phyloP scores from a whole-genome alignment of 2,113 vertebrate species.

The Podarcis muralis region DNA sequence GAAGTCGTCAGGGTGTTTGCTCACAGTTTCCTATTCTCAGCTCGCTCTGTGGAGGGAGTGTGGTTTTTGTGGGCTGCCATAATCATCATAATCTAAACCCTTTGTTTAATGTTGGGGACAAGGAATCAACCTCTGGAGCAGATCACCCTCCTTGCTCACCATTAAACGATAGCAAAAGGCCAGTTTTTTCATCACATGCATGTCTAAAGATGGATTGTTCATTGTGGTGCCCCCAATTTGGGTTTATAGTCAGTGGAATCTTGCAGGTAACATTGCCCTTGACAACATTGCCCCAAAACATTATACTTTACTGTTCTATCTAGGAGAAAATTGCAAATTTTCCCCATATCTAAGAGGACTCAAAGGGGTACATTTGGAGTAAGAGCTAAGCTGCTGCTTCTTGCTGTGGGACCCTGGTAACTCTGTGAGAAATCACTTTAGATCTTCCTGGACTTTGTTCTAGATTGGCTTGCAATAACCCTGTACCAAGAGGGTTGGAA shows the following conservation, averaged over 20 bases:
- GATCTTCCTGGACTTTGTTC: not conserved
- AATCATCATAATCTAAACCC: slow-evolving; percentile 49
- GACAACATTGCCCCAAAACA: not conserved
- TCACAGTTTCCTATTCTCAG: slow-evolving; percentile 64
- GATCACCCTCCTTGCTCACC: slow-evolving; percentile 17
- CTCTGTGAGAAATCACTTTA: not conserved
- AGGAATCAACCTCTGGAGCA: slow-evolving; percentile 20
- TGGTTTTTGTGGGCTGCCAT: slow-evolving; percentile 56
- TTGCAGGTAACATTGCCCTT: not conserved
- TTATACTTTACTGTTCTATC: not conserved
- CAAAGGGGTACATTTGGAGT: not conserved
- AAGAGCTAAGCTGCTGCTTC: not conserved
- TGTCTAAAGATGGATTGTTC: not conserved
- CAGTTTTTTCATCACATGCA: not conserved
- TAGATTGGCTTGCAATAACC: not conserved
- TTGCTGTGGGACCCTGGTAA: not conserved
- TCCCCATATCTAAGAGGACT: not conserved
- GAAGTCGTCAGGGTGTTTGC: slow-evolving; percentile 49
- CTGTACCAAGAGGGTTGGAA: not conserved
- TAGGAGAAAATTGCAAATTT: not conserved
- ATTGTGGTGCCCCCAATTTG: not conserved
- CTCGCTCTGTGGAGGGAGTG: slow-evolving; percentile 45
- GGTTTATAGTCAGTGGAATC: not conserved
- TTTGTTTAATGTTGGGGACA: slow-evolving; percentile 36
- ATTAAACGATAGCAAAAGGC: not conserved